Conservation (phyloP, 2,888 invertebrate species). For the Chouioia cunea region DNA sequence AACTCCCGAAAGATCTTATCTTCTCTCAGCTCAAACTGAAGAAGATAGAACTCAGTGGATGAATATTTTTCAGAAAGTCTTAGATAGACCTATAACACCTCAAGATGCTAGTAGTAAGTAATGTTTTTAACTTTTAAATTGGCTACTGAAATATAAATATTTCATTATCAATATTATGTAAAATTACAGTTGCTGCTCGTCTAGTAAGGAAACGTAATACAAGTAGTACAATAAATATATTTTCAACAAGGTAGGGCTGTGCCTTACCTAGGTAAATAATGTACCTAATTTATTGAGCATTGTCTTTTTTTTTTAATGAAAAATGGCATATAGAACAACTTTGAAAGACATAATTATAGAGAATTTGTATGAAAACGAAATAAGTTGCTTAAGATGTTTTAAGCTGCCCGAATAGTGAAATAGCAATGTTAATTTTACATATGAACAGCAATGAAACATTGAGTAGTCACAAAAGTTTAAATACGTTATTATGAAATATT, state of each 20-base stretch:
- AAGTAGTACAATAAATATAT: slow-evolving; percentile 82
- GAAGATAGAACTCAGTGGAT: slow-evolving; percentile 88
- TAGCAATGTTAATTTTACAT: slow-evolving; percentile 12
- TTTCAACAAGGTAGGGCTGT: slow-evolving; percentile 79
- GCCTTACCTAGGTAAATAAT: slow-evolving; percentile 55
- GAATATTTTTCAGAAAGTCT: slow-evolving; percentile 78
- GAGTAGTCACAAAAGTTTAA: too few relatives aligned
- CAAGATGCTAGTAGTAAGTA: slow-evolving; percentile 81
- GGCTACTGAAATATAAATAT: background rate
- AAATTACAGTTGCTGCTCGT: slow-evolving; percentile 76
- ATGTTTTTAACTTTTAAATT: slow-evolving; percentile 5
- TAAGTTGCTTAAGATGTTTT: slow-evolving; percentile 33
- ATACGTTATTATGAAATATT: slow-evolving; percentile 8
- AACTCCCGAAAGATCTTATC: slow-evolving; percentile 83
- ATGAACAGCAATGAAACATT: background rate
- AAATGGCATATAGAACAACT: slow-evolving; percentile 39
- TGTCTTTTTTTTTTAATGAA: slow-evolving; percentile 20
- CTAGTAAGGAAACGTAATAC: slow-evolving; percentile 80
- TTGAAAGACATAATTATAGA: slow-evolving; percentile 40
- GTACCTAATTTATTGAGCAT: slow-evolving; percentile 19
- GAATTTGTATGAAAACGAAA: slow-evolving; percentile 34
- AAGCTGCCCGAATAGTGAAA: slow-evolving; percentile 34
- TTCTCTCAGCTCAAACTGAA: slow-evolving; percentile 81
- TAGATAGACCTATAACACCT: slow-evolving; percentile 81
- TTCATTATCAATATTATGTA: slow-evolving; percentile 21